Percentiles rank a stretch among this genome's conserved stretches.
These are phyloP conservation scores for Bergia puertoricense DNA, from an alignment of 92 coral and sea anemone species.

Conservation along the genomic window DNA sequence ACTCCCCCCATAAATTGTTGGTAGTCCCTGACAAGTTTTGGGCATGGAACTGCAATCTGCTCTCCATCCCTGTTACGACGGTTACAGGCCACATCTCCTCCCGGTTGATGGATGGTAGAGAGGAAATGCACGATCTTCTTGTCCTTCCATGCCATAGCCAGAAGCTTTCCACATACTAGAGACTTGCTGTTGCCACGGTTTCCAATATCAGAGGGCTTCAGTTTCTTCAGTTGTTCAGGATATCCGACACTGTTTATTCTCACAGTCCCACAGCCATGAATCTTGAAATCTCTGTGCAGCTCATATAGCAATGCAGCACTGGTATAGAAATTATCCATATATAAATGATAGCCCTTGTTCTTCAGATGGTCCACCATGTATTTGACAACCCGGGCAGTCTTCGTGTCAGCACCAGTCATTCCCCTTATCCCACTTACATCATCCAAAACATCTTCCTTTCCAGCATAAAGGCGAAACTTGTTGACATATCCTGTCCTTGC, in stretches of 20 bases:
- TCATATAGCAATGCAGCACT: slow-evolving; percentile 1
- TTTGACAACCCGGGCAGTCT: slow-evolving; percentile 19
- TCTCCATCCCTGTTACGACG: slow-evolving; percentile 9
- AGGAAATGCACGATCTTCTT: slow-evolving; percentile 16
- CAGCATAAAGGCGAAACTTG: slow-evolving; percentile 16
- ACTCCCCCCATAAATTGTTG: slow-evolving; percentile 17
- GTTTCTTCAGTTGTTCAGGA: not conserved
- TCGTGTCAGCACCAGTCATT: not conserved
- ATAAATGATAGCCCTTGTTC: slow-evolving; percentile 44
- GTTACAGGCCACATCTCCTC: not conserved
- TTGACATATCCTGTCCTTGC: slow-evolving; percentile 15
- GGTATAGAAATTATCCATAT: slow-evolving; percentile 43
- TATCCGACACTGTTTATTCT: not conserved
- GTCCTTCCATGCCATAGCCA: slow-evolving; percentile 24
- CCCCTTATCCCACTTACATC: not conserved
- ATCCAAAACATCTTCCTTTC: not conserved
- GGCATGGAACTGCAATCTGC: not conserved
- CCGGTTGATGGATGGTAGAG: slow-evolving; percentile 34
- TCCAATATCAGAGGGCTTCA: not conserved
- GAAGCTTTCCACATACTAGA: slow-evolving; percentile 9
- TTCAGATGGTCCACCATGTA: slow-evolving; percentile 23
- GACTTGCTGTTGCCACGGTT: not conserved
- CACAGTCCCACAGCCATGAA: slow-evolving; percentile 14
- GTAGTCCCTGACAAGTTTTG: slow-evolving; percentile 25
- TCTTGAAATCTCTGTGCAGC: slow-evolving; percentile 10